phyloP scores from a whole-genome alignment of 1,140 invertebrate genomes.

The Tetragnatha versicolor region DNA sequence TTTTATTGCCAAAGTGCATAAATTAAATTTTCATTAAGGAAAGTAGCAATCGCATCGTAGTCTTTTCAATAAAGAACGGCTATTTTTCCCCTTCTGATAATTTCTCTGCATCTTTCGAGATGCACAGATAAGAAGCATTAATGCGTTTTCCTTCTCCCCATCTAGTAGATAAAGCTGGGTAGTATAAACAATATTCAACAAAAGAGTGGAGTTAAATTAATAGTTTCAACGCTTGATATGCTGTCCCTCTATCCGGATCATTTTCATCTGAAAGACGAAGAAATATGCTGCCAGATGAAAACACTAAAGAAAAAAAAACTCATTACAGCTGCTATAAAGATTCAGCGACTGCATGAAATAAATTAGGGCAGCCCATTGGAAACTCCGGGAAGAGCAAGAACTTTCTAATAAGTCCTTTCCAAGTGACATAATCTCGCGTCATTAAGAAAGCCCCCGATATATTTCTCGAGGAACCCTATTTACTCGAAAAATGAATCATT shows the following conservation, averaged over 20 bases:
- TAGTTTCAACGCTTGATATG: conserved; percentile 15
- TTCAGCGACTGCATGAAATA: conserved; percentile 4
- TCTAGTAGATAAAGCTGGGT: no score
- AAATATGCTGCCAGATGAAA: not conserved
- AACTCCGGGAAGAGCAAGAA: not conserved
- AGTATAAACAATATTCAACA: not conserved
- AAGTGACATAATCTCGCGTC: conserved; percentile 32
- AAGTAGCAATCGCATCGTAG: no score
- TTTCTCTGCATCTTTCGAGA: no score
- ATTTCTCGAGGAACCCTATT: conserved; percentile 29
- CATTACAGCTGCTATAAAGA: conserved; percentile 33
- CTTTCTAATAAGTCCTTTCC: conserved; percentile 32
- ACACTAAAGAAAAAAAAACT: conserved; percentile 5
- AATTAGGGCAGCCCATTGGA: not conserved
- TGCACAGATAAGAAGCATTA: no score
- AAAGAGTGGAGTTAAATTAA: not conserved
- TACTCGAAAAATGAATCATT: conserved; percentile 41
- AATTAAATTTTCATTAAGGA: no score
- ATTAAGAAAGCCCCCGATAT: conserved; percentile 37
- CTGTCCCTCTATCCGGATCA: not conserved
- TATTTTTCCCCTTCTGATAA: no score
- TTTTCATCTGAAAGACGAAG: conserved; percentile 8
- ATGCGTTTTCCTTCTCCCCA: no score
- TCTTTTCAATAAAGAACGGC: no score
- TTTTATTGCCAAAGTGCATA: no score